A percentile compares a stretch with the other conserved stretches of the same genome.
Evolutionary conservation across 2,797 vertebrate species (phyloP).

Genomic region (Pampus argenteus): DNA sequence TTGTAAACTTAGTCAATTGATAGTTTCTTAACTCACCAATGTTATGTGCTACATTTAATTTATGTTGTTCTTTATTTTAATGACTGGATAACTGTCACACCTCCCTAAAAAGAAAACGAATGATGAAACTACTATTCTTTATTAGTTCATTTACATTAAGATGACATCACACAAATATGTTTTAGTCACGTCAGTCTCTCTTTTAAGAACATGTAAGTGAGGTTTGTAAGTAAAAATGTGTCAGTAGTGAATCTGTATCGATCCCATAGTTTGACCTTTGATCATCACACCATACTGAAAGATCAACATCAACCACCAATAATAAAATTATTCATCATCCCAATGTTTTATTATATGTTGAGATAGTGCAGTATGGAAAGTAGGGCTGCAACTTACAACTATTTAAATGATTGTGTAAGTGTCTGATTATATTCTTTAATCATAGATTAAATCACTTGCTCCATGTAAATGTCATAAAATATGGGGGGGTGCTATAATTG

Average conservation of each 20-base stretch:
- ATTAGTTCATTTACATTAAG: background rate
- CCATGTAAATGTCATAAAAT: constrained; percentile 2
- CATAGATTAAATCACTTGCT: background rate
- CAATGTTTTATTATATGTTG: background rate
- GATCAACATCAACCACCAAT: constrained; percentile 30
- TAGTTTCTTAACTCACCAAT: constrained; percentile 1
- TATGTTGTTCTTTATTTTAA: background rate
- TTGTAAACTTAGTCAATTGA: constrained; percentile 35
- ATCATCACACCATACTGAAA: constrained; percentile 45
- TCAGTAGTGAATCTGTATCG: constrained; percentile 25
- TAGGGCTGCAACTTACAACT: background rate
- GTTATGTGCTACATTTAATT: background rate
- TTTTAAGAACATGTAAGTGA: background rate
- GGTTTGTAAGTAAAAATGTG: background rate
- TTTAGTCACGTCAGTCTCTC: background rate
- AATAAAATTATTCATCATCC: background rate
- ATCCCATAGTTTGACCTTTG: constrained; percentile 65
- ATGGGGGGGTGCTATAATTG: no score
- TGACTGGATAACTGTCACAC: background rate
- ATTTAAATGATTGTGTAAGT: no score
- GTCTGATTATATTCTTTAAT: background rate
- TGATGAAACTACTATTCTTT: background rate
- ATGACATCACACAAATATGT: background rate
- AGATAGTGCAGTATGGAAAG: background rate
- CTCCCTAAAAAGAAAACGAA: background rate